Evolutionary conservation across 1,140 invertebrate species (phyloP), one percentile per base, ranked within the genome.

Genomic region (Aporrectodea caliginosa): DNA sequence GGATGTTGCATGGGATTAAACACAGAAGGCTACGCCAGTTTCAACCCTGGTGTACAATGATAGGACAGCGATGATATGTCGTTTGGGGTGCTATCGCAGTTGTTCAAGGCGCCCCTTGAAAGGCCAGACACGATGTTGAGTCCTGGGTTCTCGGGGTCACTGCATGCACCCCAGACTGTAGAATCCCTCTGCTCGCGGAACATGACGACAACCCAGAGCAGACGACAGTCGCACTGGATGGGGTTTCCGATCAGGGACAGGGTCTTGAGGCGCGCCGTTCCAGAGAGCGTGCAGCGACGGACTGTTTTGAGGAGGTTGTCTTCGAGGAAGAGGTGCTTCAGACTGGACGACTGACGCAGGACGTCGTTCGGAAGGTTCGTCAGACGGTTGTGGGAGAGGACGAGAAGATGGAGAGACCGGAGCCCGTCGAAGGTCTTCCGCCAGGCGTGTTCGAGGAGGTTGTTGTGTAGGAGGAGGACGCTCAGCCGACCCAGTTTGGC

Each of bases 381-480:
- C 29, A 80, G 32, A 27, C 32, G 27, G 75, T 80, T 80, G 35
- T 69, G 32, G 14, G 75, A 69, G 22, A 80, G 33, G 58, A 76
- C 29, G 29, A 80, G 58, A 35, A 30, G 29, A 31, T 33, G 75
- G 16, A 80, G 58, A 2, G 31, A 35, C 1, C 35, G n/a, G 14
- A 80, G 75, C 14, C 35, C 35, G n/a, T 76, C 70, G 32, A 80
- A 73, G 27, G 75, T 78, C 16, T 33, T 16, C 22, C 31, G 27
- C 79, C 79, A 80, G 31, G 78, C 2, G 58, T 29, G 33, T 1
- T 68, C 14, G 77, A 94, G 91, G 81, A 91, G 91, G 86, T 94
- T 94, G 79, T 90, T 90, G 77, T 91, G 91, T 80, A 94, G 87
- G 78, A 93, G 91, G 70, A 94, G 88, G 81, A 93, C 92, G 22